These are phyloP conservation scores for Ridgeia piscesae DNA, from an alignment of 1,140 invertebrate genomes.

Conservation along the genomic window DNA sequence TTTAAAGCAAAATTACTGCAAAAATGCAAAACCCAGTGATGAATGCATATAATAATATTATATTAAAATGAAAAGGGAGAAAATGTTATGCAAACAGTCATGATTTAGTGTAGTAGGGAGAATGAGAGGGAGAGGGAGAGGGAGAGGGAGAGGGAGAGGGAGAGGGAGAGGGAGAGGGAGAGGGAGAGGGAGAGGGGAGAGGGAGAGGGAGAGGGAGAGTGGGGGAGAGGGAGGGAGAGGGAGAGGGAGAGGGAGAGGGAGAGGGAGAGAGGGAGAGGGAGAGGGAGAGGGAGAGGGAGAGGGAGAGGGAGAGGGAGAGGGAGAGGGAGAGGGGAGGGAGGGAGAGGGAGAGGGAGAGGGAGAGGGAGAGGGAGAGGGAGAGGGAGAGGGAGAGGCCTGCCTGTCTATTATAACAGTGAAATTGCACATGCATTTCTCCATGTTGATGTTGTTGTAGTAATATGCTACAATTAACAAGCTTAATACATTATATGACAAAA, in stretches of 20 bases:
- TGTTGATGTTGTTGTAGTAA: no score
- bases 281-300: conserved; percentile 16
- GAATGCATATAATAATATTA: no score
- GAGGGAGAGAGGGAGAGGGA: conserved; percentile 26
- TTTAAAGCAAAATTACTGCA: no score
- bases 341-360: conserved; percentile 17
- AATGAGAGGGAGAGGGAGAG: conserved; percentile 2
- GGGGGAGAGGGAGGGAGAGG: no score
- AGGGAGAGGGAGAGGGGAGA: conserved; percentile 18
- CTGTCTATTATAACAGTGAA: no score
- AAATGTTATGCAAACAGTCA: no score
- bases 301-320: conserved; percentile 18
- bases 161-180: conserved; percentile 26
- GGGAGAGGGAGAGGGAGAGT: conserved; percentile 7
- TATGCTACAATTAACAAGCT: no score
- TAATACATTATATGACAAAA: no score
- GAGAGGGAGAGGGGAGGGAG: conserved; percentile 17
- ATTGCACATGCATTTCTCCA: no score
- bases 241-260: conserved; percentile 25
- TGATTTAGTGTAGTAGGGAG: no score
- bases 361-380: conserved; percentile 21
- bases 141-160: conserved; percentile 20
- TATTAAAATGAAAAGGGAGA: no score
- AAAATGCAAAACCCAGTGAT: no score
- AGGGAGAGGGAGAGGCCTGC: conserved; percentile 12